Evolutionary conservation across 1,140 invertebrate genomes (phyloP).

Genomic region (Bombus fervidus): DNA sequence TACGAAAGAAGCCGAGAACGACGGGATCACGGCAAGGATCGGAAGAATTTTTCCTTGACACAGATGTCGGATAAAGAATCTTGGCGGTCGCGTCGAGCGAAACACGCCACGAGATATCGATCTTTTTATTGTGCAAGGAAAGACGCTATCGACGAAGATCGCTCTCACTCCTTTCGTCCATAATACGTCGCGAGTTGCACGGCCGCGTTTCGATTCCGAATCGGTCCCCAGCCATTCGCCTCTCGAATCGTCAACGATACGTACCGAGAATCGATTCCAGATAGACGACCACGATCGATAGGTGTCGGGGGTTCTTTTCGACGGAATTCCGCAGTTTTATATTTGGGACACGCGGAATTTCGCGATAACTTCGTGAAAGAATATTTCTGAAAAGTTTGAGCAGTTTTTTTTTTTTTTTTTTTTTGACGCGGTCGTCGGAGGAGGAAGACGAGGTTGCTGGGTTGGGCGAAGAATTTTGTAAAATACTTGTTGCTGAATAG

Average conservation of each 20-base stretch:
- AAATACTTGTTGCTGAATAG: no score
- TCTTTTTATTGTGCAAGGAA: constrained; percentile 42
- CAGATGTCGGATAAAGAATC: constrained; percentile 67
- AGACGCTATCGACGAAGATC: constrained; percentile 37
- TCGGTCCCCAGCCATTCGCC: background rate
- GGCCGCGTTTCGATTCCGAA: constrained; percentile 28
- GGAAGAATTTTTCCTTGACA: constrained; percentile 65
- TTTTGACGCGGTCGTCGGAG: background rate
- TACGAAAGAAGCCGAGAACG: constrained; percentile 54
- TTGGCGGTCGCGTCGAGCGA: constrained; percentile 56
- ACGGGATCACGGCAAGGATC: constrained; percentile 51
- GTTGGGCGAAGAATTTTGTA: no score
- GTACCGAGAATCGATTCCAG: constrained; percentile 15
- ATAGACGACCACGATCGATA: constrained; percentile 28
- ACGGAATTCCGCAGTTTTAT: background rate
- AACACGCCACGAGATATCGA: constrained; percentile 43
- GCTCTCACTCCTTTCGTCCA: constrained; percentile 45
- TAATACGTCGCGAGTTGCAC: constrained; percentile 40
- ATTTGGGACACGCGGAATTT: background rate
- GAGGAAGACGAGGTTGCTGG: no score
- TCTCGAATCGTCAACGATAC: constrained; percentile 19
- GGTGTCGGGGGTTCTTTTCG: background rate
- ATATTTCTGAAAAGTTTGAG: background rate
- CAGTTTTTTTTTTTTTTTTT: background rate
- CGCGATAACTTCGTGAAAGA: background rate